A percentile compares a stretch with the other conserved stretches of the same genome.
Conservation (phyloP, 2,888 invertebrate genomes). For the Marronus borbonicus region DNA sequence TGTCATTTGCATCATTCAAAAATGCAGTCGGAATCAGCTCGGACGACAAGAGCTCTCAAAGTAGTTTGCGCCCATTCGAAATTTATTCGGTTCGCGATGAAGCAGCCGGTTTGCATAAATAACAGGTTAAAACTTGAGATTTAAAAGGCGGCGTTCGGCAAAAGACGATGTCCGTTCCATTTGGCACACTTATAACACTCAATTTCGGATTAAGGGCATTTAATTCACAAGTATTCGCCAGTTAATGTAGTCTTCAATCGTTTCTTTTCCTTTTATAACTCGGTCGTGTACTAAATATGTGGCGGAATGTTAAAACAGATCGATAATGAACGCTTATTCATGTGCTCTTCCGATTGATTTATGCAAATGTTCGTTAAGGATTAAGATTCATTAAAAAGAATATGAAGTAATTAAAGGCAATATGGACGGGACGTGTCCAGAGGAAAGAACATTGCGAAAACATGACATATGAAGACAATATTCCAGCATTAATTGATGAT, state of each 20-base stretch:
- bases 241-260: not conserved
- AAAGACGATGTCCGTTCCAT: constrained; percentile 3
- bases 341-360: not conserved
- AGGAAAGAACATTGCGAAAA: no score
- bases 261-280: constrained; percentile 2
- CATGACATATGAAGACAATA: no score
- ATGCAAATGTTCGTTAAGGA: not conserved
- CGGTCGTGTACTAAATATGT: not conserved
- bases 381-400: not conserved
- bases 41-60: not conserved
- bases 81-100: constrained; percentile 17
- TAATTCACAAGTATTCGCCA: constrained; percentile 18
- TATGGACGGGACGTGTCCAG: not conserved
- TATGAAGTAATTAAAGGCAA: not conserved
- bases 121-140: not conserved
- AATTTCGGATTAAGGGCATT: constrained; percentile 24
- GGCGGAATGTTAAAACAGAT: not conserved
- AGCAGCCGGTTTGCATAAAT: constrained; percentile 27
- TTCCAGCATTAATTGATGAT: no score
- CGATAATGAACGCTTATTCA: constrained; percentile 1
- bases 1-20: not conserved
- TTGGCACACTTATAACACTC: constrained; percentile 39
- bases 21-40: constrained; percentile 19
- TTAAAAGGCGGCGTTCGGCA: not conserved
- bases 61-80: not conserved